Percentiles rank a stretch among this genome's conserved stretches.
These are phyloP conservation scores for Neodiprion virginianus DNA, from an alignment of 1,140 invertebrate genomes.

Conservation along the genomic window DNA sequence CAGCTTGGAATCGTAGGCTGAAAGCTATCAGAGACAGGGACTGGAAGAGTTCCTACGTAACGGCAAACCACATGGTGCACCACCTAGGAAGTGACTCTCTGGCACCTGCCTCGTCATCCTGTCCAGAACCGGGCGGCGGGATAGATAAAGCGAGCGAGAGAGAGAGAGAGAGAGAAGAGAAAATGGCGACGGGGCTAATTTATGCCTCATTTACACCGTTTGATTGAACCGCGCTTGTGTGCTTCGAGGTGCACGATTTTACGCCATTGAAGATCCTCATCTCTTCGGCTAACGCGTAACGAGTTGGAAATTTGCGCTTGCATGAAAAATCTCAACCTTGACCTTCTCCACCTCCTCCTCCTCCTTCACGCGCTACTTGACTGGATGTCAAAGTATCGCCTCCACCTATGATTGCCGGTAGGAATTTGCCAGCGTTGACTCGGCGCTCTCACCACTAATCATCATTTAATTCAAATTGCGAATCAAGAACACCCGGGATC, in stretches of 20 bases:
- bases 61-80: conserved; percentile 50
- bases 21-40: background rate
- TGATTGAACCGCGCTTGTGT: conserved; percentile 33
- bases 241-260: background rate
- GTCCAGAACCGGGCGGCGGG: conserved; percentile 4
- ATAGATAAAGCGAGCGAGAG: conserved; percentile 15
- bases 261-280: background rate
- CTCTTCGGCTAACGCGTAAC: background rate
- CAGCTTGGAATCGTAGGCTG: too few relatives aligned
- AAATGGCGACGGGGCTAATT: conserved; percentile 42
- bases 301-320: background rate
- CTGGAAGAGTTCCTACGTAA: conserved; percentile 34
- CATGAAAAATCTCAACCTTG: background rate
- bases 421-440: too few relatives aligned
- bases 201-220: conserved; percentile 44
- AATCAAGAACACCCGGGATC: too few relatives aligned
- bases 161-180: conserved; percentile 17
- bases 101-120: conserved; percentile 55
- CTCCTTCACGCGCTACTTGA: too few relatives aligned
- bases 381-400: too few relatives aligned
- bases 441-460: too few relatives aligned
- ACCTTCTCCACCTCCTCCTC: background rate
- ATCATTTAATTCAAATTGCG: too few relatives aligned
- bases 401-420: too few relatives aligned
- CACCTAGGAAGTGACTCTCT: conserved; percentile 49